Conservation (phyloP, 2,888 invertebrate genomes). For the Zootermopsis nevadensis region DNA sequence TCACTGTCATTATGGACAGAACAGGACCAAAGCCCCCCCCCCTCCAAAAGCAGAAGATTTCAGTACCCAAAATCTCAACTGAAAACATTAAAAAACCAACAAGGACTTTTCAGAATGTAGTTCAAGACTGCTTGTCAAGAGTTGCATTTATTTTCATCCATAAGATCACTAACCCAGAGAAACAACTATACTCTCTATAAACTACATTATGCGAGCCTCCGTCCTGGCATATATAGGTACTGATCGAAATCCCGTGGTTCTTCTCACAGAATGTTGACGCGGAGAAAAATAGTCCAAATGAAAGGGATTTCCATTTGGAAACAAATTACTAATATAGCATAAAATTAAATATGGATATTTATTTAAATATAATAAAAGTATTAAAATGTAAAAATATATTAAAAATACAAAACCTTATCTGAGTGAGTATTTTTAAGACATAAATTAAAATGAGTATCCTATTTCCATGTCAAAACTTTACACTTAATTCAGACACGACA, state of each 20-base stretch:
- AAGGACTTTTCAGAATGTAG: too few species aligned
- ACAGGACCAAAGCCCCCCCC: too few species aligned
- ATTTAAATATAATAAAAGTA: conserved; percentile 16
- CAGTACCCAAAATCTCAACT: too few species aligned
- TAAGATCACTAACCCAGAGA: neutral
- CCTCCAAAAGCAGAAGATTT: too few species aligned
- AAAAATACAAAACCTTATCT: conserved; percentile 12
- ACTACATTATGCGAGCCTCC: neutral
- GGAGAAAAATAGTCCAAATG: neutral
- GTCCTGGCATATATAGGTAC: neutral
- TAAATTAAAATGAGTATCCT: neutral
- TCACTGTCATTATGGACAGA: too few species aligned
- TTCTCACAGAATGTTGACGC: neutral
- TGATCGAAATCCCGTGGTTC: neutral
- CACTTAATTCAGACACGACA: neutral
- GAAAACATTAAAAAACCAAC: too few species aligned
- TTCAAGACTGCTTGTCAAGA: neutral
- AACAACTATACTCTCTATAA: neutral
- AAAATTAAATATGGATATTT: conserved; percentile 8
- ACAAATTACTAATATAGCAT: neutral
- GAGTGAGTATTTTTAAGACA: neutral
- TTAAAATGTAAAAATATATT: neutral
- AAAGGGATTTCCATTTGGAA: conserved; percentile 5
- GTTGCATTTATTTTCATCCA: conserved; percentile 13
- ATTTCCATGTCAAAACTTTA: neutral